Percentiles rank a stretch among this genome's conserved stretches.
These are phyloP conservation scores for Euura lappo DNA, from an alignment of 1,140 invertebrate genomes.

Conservation along the genomic window DNA sequence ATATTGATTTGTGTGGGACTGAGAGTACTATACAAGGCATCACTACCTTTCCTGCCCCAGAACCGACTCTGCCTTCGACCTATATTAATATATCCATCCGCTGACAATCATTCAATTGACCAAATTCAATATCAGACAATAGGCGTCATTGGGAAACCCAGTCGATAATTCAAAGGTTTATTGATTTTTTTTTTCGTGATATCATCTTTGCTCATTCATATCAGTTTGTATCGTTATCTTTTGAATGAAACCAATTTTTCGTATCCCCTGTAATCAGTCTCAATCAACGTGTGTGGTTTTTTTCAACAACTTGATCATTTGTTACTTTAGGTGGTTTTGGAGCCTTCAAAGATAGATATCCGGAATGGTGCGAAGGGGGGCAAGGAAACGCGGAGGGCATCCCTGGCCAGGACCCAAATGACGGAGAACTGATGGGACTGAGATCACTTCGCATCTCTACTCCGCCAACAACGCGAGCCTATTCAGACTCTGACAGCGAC, in stretches of 20 bases:
- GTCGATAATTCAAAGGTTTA: not conserved
- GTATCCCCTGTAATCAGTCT: not conserved
- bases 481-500: constrained; percentile 69
- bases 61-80: not conserved
- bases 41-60: not conserved
- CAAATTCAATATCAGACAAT: not conserved
- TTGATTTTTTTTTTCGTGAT: not conserved
- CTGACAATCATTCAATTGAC: not conserved
- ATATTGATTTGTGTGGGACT: constrained; percentile 49
- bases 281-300: no score
- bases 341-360: constrained; percentile 80
- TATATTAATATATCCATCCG: not conserved
- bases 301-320: constrained; percentile 28
- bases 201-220: constrained; percentile 10
- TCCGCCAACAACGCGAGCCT: constrained; percentile 60
- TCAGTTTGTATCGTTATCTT: not conserved
- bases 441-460: constrained; percentile 79
- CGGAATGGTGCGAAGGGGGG: constrained; percentile 84
- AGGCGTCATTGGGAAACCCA: no score
- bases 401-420: constrained; percentile 51
- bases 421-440: constrained; percentile 64
- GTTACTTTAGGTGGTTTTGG: constrained; percentile 81
- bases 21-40: not conserved
- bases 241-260: constrained; percentile 5
- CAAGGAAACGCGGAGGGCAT: constrained; percentile 46